Evolutionary conservation across 2,888 invertebrate species (phyloP), one percentile per base, ranked within the genome.

Genomic region (Stegophylla sp.): DNA sequence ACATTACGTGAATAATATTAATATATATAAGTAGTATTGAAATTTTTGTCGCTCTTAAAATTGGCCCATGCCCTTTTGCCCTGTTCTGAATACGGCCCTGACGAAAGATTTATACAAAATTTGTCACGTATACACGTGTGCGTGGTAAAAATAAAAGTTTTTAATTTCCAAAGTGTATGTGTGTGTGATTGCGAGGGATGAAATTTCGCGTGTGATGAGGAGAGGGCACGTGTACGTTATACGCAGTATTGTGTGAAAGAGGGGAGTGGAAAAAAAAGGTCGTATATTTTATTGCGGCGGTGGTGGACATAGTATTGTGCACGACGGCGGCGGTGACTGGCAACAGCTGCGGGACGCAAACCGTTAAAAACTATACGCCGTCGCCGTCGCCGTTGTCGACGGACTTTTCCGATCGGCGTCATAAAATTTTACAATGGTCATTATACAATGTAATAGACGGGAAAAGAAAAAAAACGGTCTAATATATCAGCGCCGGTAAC

Each of bases 331-430:
- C 12, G 23, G 17, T 5, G 61, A 51, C 48, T 61, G 51, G 77
- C 69, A 77, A 79, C 79, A 79, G 79, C 79, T 79, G 79, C 71
- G 67, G 41, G 28, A 71, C 56, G 28, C 61, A 5, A 48, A 79
- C 79, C 79, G 79, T 79, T 79, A 79, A 69, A 69, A 77, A 66
- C 76, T 63, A 64, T 51, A 61, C 61, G 26, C 15, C 59, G 23
- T 34, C 28, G 28, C 23, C 48, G 48, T 17, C 20, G 61, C 12
- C 51, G 63, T 20, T 9, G 9, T 51, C 41, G 9, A 28, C 3
- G 66, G 43, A 75, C 66, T 23, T 76, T 76, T 66, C 53, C 53
- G 75, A 76, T 66, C 51, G 75, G 12, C 20, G 9, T 75, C 75
- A 64, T 76, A 76, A 76, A 66, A 76, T 76, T 66, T 76, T 64